A percentile compares a stretch with the other conserved stretches of the same genome.
These are phyloP conservation scores for Epinotia bilunana DNA, from an alignment of 2,888 invertebrate genomes.

Conservation along the genomic window DNA sequence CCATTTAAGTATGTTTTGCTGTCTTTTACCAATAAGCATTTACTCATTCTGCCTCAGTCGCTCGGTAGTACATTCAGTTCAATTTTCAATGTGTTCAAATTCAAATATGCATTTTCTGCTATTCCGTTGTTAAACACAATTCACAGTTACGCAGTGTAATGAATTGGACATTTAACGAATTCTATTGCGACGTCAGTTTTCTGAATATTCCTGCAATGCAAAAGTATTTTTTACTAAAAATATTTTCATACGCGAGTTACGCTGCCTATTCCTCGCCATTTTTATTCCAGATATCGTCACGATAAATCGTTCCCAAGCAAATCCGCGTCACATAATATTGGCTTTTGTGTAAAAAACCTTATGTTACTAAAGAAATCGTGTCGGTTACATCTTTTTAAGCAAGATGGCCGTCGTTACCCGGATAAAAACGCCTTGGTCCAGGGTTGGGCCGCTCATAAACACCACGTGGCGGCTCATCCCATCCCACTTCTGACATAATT, in stretches of 20 bases:
- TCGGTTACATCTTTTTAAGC: constrained; percentile 12
- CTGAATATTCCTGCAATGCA: background rate
- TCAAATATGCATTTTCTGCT: background rate
- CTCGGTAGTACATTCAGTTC: background rate
- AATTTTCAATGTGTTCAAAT: background rate
- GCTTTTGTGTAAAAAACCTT: background rate
- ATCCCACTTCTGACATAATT: constrained; percentile 41
- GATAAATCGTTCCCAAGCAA: constrained; percentile 39
- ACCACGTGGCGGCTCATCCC: constrained; percentile 31
- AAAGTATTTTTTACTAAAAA: constrained; percentile 2
- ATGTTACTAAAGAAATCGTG: background rate
- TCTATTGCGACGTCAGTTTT: background rate
- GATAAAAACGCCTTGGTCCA: constrained; percentile 37
- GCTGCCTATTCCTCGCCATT: background rate
- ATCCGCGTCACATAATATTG: constrained; percentile 27
- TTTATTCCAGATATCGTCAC: constrained; percentile 29
- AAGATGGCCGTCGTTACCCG: constrained; percentile 21
- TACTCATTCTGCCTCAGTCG: background rate
- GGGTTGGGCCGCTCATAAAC: constrained; percentile 37
- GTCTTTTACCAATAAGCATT: too few species aligned
- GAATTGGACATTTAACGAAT: background rate
- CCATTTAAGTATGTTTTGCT: too few species aligned
- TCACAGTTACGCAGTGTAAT: background rate
- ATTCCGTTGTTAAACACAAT: background rate
- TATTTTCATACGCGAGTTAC: background rate